Percentiles rank a stretch among this genome's conserved stretches.
phyloP scores from a whole-genome alignment of 2,113 vertebrate genomes.

The Hyperopisus bebe region DNA sequence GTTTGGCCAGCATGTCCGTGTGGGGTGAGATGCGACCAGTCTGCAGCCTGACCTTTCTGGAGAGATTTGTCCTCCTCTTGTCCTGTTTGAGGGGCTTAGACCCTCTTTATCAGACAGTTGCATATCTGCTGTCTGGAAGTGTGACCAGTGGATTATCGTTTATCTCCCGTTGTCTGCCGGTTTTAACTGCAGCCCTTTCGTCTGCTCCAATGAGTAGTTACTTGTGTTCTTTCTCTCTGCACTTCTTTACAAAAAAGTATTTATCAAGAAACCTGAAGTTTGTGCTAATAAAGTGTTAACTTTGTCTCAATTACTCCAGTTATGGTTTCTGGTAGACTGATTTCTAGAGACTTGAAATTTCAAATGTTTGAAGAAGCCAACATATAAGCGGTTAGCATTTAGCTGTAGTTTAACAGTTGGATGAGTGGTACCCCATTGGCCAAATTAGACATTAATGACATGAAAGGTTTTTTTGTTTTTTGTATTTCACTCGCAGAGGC shows the following conservation, averaged over 20 bases:
- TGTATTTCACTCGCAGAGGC: background rate
- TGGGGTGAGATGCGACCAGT: background rate
- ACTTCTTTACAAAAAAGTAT: background rate
- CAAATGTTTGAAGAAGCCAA: background rate
- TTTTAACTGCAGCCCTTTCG: background rate
- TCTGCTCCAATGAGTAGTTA: background rate
- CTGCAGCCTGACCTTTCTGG: background rate
- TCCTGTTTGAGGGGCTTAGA: background rate
- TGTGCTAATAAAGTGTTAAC: background rate
- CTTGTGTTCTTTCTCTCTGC: background rate
- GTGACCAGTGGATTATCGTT: background rate
- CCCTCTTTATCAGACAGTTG: background rate
- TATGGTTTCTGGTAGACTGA: background rate
- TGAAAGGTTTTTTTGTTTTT: background rate
- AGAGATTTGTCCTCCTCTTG: background rate
- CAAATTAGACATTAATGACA: background rate
- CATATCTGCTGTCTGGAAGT: background rate
- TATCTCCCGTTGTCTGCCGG: background rate
- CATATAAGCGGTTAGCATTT: background rate
- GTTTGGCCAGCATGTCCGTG: background rate
- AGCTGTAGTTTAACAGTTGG: background rate
- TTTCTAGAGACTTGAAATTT: background rate
- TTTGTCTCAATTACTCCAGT: too few species aligned
- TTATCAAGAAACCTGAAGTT: background rate
- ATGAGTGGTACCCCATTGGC: background rate